Conservation (phyloP, 2,113 vertebrate species). For the Pterophyllum scalare region DNA sequence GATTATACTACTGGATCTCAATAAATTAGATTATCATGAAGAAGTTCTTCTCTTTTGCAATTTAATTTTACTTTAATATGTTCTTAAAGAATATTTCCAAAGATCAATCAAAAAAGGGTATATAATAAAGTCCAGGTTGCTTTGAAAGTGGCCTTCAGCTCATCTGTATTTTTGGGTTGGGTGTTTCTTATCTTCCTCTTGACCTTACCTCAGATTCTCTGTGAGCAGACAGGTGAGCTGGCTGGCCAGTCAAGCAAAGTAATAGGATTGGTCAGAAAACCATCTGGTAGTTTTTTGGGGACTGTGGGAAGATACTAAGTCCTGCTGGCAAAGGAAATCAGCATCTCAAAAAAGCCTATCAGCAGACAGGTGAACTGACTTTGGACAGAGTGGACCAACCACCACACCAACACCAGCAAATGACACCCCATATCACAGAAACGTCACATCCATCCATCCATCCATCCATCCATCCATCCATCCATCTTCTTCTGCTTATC, state of each 20-base stretch:
- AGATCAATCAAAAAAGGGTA: not conserved
- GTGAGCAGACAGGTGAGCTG: not conserved
- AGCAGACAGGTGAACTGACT: not conserved
- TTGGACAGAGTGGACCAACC: not conserved
- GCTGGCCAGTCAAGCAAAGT: not conserved
- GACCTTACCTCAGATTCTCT: not conserved
- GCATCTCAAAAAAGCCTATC: not conserved
- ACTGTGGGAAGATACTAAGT: not conserved
- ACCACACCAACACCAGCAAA: not conserved
- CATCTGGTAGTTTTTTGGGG: too few relatives aligned
- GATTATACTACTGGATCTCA: not conserved
- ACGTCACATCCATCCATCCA: not conserved
- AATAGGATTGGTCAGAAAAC: not conserved
- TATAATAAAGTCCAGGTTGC: not conserved
- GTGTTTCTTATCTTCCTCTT: not conserved
- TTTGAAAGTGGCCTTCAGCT: not conserved
- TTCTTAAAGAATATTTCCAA: rapidly evolving
- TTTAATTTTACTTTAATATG: too few relatives aligned
- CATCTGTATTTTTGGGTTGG: not conserved
- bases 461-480: too few relatives aligned
- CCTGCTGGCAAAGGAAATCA: not conserved
- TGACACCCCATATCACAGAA: not conserved
- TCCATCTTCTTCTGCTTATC: too few relatives aligned
- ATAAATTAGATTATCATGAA: not conserved
- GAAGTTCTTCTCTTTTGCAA: too few relatives aligned